phyloP scores from a whole-genome alignment of 2,888 invertebrate genomes.

The Hydraecia micacea region DNA sequence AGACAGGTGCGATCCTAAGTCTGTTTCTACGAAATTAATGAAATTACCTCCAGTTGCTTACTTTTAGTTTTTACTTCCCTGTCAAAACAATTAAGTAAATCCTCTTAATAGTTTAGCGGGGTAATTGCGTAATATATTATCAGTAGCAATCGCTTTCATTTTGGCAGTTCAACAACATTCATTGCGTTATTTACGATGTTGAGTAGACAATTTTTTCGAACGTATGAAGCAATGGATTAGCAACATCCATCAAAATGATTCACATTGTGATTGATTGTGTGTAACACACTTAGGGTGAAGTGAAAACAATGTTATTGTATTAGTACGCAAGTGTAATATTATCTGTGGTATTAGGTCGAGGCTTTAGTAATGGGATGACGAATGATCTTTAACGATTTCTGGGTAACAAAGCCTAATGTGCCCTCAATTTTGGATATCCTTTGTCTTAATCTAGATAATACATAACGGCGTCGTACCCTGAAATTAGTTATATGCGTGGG shows the following conservation, averaged over 20 bases:
- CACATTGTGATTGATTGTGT: neutral
- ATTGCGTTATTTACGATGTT: neutral
- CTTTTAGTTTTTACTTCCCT: neutral
- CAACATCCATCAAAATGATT: neutral
- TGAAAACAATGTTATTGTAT: neutral
- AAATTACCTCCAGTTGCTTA: too few relatives aligned
- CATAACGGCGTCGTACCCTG: conserved; percentile 16
- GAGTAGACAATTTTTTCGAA: neutral
- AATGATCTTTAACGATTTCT: conserved; percentile 21
- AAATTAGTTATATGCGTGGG: conserved; percentile 27
- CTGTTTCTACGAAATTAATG: too few relatives aligned
- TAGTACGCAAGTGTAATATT: neutral
- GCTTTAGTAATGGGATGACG: neutral
- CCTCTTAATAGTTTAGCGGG: neutral
- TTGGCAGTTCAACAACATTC: neutral
- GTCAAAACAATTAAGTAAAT: neutral
- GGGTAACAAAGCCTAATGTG: conserved; percentile 24
- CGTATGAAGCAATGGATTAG: neutral
- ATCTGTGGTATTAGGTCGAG: neutral
- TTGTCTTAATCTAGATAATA: conserved; percentile 26
- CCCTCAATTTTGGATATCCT: conserved; percentile 17
- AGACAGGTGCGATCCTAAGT: too few relatives aligned
- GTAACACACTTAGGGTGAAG: too few relatives aligned
- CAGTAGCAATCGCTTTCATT: neutral
- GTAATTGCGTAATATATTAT: neutral